Percentiles rank a stretch among this genome's conserved stretches.
phyloP scores from a whole-genome alignment of 2,797 vertebrate species.

The Myotis myotis region DNA sequence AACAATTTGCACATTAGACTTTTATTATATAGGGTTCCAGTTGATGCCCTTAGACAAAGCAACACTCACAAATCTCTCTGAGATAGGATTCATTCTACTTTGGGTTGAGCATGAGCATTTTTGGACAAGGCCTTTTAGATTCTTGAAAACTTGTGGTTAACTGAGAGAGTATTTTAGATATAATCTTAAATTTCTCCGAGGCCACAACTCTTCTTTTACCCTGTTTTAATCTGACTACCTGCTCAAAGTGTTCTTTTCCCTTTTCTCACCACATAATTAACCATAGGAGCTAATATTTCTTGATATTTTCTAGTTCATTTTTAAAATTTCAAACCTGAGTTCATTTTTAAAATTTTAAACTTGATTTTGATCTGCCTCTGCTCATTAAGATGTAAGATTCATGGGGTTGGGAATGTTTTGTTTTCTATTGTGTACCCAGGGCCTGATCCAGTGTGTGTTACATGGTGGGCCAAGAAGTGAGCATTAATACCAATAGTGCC shows the following conservation, averaged over 20 bases:
- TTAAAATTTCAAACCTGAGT: background rate
- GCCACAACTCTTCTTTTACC: background rate
- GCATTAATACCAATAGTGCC: background rate
- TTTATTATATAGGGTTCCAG: background rate
- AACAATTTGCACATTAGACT: too few species aligned
- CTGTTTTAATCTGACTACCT: background rate
- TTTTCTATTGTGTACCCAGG: background rate
- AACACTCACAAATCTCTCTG: background rate
- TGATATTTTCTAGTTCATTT: background rate
- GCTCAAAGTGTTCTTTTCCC: background rate
- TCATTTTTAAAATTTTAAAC: background rate
- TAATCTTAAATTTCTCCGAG: background rate
- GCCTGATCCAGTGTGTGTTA: background rate
- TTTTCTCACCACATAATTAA: background rate
- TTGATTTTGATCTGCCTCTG: background rate
- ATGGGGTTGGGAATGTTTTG: background rate
- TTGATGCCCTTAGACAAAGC: background rate
- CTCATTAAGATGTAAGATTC: background rate
- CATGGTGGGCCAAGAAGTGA: background rate
- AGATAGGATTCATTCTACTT: background rate
- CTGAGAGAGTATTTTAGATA: background rate
- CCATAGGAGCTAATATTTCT: background rate
- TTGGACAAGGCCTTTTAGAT: background rate
- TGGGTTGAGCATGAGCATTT: background rate
- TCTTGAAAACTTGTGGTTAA: background rate